These are phyloP conservation scores for Andrena hattorfiana DNA, from an alignment of 2,888 invertebrate genomes.

Conservation along the genomic window DNA sequence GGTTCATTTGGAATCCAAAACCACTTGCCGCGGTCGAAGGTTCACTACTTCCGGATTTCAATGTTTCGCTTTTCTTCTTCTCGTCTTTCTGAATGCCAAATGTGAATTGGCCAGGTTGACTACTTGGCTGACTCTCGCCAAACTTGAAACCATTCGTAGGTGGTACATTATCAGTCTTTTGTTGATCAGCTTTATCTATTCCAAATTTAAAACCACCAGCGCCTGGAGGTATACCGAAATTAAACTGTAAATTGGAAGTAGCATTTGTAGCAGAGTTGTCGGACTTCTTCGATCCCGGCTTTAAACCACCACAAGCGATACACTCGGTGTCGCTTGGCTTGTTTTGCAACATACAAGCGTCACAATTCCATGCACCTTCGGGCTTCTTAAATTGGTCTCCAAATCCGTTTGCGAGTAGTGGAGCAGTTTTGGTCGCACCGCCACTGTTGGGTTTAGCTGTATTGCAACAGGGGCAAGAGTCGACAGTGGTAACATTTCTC, in stretches of 20 bases:
- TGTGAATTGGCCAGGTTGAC: constrained; percentile 58
- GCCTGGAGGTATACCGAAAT: constrained; percentile 76
- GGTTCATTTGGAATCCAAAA: constrained; percentile 57
- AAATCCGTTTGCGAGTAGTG: constrained; percentile 64
- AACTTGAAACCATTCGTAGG: constrained; percentile 82
- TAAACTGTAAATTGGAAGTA: constrained; percentile 71
- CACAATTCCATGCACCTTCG: constrained; percentile 86
- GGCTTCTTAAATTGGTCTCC: constrained; percentile 75
- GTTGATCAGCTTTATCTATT: constrained; percentile 83
- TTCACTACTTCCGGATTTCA: constrained; percentile 48
- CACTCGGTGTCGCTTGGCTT: constrained; percentile 85
- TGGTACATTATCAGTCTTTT: constrained; percentile 56
- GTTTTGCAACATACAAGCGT: constrained; percentile 87
- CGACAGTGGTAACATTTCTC: constrained; percentile 86
- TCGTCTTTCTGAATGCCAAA: constrained; percentile 65
- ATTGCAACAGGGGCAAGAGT: constrained; percentile 87
- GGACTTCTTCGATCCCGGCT: constrained; percentile 80
- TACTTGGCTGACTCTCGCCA: constrained; percentile 73
- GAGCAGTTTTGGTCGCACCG: constrained; percentile 9
- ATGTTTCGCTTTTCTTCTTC: constrained; percentile 50
- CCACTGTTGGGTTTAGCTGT: constrained; percentile 81
- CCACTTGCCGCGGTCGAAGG: constrained; percentile 23
- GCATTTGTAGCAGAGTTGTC: constrained; percentile 37
- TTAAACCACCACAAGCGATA: constrained; percentile 86
- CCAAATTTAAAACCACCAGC: constrained; percentile 85